Percentiles rank a stretch among this genome's conserved stretches.
Conservation (phyloP, 1,140 invertebrate genomes). For the Drosophila baimaii region DNA sequence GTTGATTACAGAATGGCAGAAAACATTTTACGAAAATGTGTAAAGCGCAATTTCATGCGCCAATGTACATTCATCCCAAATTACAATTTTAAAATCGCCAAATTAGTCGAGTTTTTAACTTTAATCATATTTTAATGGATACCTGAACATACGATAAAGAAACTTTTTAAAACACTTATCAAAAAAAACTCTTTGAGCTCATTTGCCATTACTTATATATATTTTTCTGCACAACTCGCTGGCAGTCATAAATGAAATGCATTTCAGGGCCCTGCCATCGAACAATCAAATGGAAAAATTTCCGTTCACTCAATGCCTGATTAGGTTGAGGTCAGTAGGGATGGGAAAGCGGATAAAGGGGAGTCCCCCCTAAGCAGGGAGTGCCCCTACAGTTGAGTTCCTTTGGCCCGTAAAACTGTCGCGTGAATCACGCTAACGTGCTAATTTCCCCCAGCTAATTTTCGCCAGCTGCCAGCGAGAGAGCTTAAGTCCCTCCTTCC, state of each 20-base stretch:
- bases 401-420: constrained; percentile 56
- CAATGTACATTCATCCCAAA: too few species aligned
- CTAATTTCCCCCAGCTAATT: constrained; percentile 66
- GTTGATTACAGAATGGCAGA: too few species aligned
- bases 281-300: constrained; percentile 23
- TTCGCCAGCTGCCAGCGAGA: constrained; percentile 39
- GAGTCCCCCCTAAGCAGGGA: background rate
- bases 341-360: background rate
- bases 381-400: constrained; percentile 2
- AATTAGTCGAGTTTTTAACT: too few species aligned
- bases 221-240: background rate
- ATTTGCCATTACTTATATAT: too few species aligned
- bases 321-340: constrained; percentile 15
- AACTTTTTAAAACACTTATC: too few species aligned
- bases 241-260: constrained; percentile 17
- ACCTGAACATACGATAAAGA: too few species aligned
- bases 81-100: too few species aligned
- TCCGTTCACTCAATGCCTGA: background rate
- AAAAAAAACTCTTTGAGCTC: too few species aligned
- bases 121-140: too few species aligned
- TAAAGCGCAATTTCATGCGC: too few species aligned
- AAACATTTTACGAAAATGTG: too few species aligned
- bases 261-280: constrained; percentile 13
- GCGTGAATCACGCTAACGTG: constrained; percentile 81
- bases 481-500: constrained; percentile 17